A percentile compares a stretch with the other conserved stretches of the same genome.
Conservation (phyloP, 2,888 invertebrate species). For the Amaurobius ferox region DNA sequence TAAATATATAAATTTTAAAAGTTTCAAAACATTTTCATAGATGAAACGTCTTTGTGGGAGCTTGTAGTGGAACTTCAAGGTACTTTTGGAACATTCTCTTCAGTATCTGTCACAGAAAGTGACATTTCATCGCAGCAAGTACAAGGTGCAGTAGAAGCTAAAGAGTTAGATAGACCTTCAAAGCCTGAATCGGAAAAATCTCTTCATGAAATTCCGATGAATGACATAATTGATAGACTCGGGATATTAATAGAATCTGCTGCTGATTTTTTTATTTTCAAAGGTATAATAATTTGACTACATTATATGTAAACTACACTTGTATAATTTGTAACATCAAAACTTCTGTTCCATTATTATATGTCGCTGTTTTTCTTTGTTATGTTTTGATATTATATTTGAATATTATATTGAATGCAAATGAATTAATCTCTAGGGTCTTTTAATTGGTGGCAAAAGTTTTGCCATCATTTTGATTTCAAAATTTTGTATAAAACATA, state of each 20-base stretch:
- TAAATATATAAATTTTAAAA: neutral
- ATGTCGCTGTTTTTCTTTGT: no score
- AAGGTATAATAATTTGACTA: slow-evolving; percentile 67
- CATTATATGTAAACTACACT: no score
- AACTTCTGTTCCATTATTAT: no score
- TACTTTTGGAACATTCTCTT: slow-evolving; percentile 54
- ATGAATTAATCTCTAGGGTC: no score
- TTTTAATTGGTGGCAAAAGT: no score
- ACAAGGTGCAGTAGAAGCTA: neutral
- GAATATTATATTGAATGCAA: no score
- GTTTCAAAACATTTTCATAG: slow-evolving; percentile 6
- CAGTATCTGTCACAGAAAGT: slow-evolving; percentile 33
- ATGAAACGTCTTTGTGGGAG: slow-evolving; percentile 52
- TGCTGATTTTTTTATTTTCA: slow-evolving; percentile 71
- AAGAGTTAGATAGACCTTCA: neutral
- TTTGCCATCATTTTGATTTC: no score
- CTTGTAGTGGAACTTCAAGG: slow-evolving; percentile 54
- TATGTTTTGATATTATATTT: no score
- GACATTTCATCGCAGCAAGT: neutral
- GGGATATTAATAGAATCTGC: slow-evolving; percentile 61
- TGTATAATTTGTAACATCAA: no score
- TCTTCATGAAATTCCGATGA: slow-evolving; percentile 27
- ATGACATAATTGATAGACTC: slow-evolving; percentile 66
- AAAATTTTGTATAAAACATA: no score
- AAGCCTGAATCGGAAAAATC: slow-evolving; percentile 11